A percentile compares a stretch with the other conserved stretches of the same genome.
These are phyloP conservation scores for Aspiorhynchus laticeps DNA, from an alignment of 2,113 vertebrate species.

Conservation along the genomic window DNA sequence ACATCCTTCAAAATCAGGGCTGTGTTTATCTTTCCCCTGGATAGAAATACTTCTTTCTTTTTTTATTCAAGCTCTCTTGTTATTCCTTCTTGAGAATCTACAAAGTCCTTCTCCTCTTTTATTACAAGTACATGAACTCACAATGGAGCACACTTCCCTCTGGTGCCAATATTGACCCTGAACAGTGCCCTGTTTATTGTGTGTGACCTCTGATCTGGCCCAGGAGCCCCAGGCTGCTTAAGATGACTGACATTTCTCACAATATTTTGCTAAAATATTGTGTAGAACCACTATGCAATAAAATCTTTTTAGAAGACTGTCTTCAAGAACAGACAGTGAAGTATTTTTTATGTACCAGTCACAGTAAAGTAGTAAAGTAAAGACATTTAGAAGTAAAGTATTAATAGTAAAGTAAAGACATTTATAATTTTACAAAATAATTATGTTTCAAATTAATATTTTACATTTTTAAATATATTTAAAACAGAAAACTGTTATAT, in stretches of 20 bases:
- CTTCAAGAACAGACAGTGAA: neutral
- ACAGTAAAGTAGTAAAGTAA: no score
- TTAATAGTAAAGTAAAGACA: no score
- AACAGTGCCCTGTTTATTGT: conserved; percentile 43
- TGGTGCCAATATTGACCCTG: conserved; percentile 68
- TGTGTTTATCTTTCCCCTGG: conserved; percentile 15
- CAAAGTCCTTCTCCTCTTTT: neutral
- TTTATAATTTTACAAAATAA: no score
- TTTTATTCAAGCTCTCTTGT: conserved; percentile 41
- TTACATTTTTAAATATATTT: no score
- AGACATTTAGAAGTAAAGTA: no score
- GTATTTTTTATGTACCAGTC: no score
- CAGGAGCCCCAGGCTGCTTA: neutral
- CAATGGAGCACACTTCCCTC: conserved; percentile 55
- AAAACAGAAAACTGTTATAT: no score
- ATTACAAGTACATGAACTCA: conserved; percentile 30
- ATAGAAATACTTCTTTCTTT: conserved; percentile 44
- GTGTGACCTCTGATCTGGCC: conserved; percentile 58
- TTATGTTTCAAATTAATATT: no score
- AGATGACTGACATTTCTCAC: neutral
- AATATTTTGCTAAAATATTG: neutral
- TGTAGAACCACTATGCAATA: neutral
- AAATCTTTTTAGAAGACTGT: neutral
- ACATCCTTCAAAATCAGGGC: conserved; percentile 39
- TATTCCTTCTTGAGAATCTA: conserved; percentile 26